Evolutionary conservation across 2,888 invertebrate species (phyloP), one percentile per base, ranked within the genome.

Genomic region (Stramonita haemastoma): DNA sequence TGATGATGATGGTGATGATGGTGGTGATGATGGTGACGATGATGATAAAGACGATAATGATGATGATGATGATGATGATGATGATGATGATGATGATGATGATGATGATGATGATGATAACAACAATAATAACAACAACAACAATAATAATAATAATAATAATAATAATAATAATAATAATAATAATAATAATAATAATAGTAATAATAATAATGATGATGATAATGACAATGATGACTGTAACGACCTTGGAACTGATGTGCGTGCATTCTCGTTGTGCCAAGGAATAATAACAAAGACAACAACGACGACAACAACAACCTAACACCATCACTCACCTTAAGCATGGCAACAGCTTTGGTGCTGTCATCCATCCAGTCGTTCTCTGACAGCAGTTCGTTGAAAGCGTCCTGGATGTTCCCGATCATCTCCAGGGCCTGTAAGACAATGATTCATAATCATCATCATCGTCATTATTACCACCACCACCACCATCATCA

Each of bases 291-390:
- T 60, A 60, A 60, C 60, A 60, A 60, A 15, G 60, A 15, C 22
- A 60, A 60, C 60, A 22, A 60, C 60, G 22, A 60, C 60, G 60
- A 13, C n/a, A 34, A n/a, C 29, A 13, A 79, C 34, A 13, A 77
- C 29, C 73, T 17, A 29, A 1, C 22, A n/a, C 5, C n/a, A 32
- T 19, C 79, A 32, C 56, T 77, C 15, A 96, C 98, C 97, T 99
- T 99, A 93, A 97, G 97, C 46, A 97, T 97, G 0, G 98, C 98
- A 66, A 98, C 96, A 60, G 97, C 96, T 94, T 98, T 98, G 0
- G 99, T 99, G 73, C 97, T 97, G 26, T 97, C 96, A 93, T 98
- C 98, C 95, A 99, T 97, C 99, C 99, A 99, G 90, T 97, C 97
- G 0, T 98, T 98, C 92, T 97, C 97, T 91, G 97, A 97, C 0